Conservation (phyloP, 1,140 invertebrate genomes). For the Drosophila jambulina region DNA sequence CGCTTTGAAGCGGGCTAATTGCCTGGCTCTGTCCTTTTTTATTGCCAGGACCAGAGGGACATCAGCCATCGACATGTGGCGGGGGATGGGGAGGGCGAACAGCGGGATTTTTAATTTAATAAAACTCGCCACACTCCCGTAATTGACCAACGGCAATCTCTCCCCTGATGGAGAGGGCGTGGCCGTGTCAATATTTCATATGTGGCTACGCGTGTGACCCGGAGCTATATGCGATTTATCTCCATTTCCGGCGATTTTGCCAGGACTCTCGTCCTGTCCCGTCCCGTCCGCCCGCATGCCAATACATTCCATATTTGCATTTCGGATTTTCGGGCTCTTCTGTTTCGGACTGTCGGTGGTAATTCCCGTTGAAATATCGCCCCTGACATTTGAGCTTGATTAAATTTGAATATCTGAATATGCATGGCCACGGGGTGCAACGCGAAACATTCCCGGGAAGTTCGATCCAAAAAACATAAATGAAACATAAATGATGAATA, state of each 20-base stretch:
- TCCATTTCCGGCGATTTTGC: slow-evolving; percentile 9
- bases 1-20: slow-evolving; percentile 40
- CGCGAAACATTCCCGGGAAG: not conserved
- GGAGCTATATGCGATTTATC: slow-evolving; percentile 9
- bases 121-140: slow-evolving; percentile 11
- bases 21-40: slow-evolving; percentile 24
- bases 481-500: not conserved
- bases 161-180: slow-evolving; percentile 3
- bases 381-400: slow-evolving; percentile 41
- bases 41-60: slow-evolving; percentile 12
- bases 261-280: not conserved
- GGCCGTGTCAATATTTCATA: slow-evolving; percentile 31
- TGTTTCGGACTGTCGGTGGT: slow-evolving; percentile 2
- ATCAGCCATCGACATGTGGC: slow-evolving; percentile 10
- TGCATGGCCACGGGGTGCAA: slow-evolving; percentile 11
- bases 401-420: slow-evolving; percentile 44
- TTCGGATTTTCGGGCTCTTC: slow-evolving; percentile 7
- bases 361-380: slow-evolving; percentile 35
- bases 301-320: slow-evolving; percentile 28
- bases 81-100: not conserved
- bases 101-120: slow-evolving; percentile 39
- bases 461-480: not conserved
- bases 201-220: not conserved
- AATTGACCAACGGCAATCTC: slow-evolving; percentile 19
- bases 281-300: not conserved